Base-by-base conservation (phyloP, 2,113 vertebrate genomes). In the Vulpes ferrilata region DNA sequence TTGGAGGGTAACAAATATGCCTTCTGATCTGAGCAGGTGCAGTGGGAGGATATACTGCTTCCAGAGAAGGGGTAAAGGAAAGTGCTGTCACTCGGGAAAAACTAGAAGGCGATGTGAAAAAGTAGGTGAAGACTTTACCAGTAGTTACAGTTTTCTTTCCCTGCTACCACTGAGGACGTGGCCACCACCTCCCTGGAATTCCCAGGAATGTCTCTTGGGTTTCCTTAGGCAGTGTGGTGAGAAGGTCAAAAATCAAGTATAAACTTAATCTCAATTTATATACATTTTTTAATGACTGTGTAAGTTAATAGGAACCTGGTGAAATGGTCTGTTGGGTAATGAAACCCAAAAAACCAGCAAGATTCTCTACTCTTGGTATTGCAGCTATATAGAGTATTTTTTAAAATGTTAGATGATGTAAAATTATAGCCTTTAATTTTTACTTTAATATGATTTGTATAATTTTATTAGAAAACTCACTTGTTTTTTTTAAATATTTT, bases 401-500 rank as follows among this genome's bases (percentile, higher is more conserved):
- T 96, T 85, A 95, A 30, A 73, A 84, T 57, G 25, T 53, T 71
- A 91, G 0, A 43, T 88, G 9, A 86, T 20, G 65, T 17, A 95
- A 97, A 73, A 92, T 93, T 94, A 95, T 69, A 88, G 30, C 25
- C 35, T 88, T 62, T 60, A 92, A 90, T 74, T 94, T 88, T 88
- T 53, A 83, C 22, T 86, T 93, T 57, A 95, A 80, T 89, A 2
- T 4, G 81, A 88, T 84, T 60, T 85, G 11, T 69, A 71, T 27
- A 55, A 59, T 80, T 92, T 95, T 92, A 65, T 74, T 90, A 23
- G 64, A 89, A 97, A 98, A 92, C 60, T 86, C 22, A 73, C 17
- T 87, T 82, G 6, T 43, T 43, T 43, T 7, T 43, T 43, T 43
- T 43, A 4, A 43, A 43, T 43, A 43, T 43, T 43, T 43, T 43